Conservation (phyloP, 2,113 vertebrate genomes). For the Phrynosoma blainvillii region DNA sequence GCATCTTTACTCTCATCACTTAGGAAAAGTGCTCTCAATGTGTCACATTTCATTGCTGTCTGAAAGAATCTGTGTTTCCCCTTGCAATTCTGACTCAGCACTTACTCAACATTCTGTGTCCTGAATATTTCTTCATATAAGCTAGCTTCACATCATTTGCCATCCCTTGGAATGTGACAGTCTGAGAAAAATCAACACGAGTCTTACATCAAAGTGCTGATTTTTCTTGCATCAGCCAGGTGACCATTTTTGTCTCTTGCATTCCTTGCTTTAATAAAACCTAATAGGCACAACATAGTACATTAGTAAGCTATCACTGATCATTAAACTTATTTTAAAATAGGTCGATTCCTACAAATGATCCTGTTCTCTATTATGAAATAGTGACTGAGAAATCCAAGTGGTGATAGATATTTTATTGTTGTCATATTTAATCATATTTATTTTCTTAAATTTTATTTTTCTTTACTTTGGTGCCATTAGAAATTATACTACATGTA, state of each 20-base stretch:
- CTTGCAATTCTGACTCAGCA: not conserved
- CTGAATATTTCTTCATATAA: not conserved
- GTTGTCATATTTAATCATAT: not conserved
- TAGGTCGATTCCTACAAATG: not conserved
- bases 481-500: not conserved
- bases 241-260: not conserved
- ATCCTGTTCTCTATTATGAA: not conserved
- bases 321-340: not conserved
- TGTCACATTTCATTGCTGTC: not conserved
- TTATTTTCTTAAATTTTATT: not conserved
- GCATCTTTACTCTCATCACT: accelerated
- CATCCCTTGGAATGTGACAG: not conserved
- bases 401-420: no score
- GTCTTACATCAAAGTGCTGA: not conserved
- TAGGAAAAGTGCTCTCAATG: accelerated
- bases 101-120: no score
- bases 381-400: not conserved
- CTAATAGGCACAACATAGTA: not conserved
- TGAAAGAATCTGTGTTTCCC: not conserved
- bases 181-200: conserved; percentile 10
- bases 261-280: not conserved
- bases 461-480: not conserved
- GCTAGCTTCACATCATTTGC: not conserved
- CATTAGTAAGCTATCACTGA: not conserved
- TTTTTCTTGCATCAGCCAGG: not conserved